These are phyloP conservation scores for Python bivittatus DNA, from an alignment of 2,113 vertebrate genomes.

Conservation along the genomic window DNA sequence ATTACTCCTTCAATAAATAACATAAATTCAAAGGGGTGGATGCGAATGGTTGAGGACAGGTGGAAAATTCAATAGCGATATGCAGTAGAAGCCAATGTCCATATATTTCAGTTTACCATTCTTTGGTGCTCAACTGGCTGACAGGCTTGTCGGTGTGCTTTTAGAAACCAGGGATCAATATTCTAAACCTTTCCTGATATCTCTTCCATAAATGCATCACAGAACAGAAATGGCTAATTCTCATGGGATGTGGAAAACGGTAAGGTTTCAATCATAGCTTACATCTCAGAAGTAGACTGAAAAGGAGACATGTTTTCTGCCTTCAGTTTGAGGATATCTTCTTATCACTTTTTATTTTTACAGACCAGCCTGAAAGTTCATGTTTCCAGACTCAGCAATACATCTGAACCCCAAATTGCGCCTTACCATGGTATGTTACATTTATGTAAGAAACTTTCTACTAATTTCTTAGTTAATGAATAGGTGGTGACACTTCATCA, in stretches of 20 bases:
- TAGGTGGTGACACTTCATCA: not conserved
- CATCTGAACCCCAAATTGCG: not conserved
- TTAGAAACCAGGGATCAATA: constrained; percentile 51
- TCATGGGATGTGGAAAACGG: not conserved
- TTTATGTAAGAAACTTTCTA: not conserved
- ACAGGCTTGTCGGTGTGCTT: constrained; percentile 46
- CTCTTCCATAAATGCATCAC: constrained; percentile 20
- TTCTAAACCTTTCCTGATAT: constrained; percentile 36
- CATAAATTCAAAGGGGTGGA: constrained; percentile 35
- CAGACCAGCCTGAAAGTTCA: not conserved
- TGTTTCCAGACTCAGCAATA: not conserved
- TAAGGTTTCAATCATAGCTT: not conserved
- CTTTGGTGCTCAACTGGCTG: constrained; percentile 45
- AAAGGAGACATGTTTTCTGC: not conserved
- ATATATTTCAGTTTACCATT: constrained; percentile 36
- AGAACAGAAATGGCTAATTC: constrained; percentile 31
- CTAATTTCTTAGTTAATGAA: not conserved
- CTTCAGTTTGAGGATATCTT: not conserved
- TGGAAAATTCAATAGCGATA: constrained; percentile 51
- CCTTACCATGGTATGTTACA: not conserved
- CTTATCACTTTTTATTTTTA: not conserved
- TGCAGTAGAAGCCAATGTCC: constrained; percentile 32
- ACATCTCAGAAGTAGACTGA: not conserved
- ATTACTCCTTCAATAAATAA: constrained; percentile 60
- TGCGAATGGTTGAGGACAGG: constrained; percentile 36